phyloP scores from a whole-genome alignment of 2,797 vertebrate genomes.

The Sardinella longiceps region DNA sequence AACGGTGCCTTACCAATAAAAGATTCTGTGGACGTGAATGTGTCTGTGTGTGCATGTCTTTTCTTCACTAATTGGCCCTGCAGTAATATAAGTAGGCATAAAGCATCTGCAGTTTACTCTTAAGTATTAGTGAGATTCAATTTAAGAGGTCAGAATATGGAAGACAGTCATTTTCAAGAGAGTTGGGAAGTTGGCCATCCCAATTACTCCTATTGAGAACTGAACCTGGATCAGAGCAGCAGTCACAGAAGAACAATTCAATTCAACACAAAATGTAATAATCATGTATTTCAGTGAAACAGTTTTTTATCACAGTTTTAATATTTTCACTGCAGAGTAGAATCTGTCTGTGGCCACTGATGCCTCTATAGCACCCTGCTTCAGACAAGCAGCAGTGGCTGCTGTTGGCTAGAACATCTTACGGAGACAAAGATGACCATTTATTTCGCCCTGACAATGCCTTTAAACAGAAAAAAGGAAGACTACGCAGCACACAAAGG shows the following conservation, averaged over 20 bases:
- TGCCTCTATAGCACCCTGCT: background rate
- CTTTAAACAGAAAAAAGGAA: background rate
- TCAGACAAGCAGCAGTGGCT: background rate
- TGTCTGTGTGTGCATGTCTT: constrained; percentile 10
- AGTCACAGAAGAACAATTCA: background rate
- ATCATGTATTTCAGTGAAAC: background rate
- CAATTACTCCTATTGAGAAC: background rate
- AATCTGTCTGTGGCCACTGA: background rate
- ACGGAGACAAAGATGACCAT: background rate
- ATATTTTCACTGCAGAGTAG: background rate
- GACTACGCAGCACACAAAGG: background rate
- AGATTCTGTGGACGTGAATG: constrained; percentile 72
- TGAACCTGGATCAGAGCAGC: background rate
- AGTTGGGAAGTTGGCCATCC: background rate
- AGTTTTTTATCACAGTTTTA: background rate
- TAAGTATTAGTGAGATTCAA: no score
- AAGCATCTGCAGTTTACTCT: no score
- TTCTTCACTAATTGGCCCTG: constrained; percentile 27
- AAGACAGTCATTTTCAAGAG: no score
- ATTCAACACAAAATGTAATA: no score
- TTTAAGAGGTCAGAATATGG: no score
- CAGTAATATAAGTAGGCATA: background rate
- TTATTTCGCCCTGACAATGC: background rate
- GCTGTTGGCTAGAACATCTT: background rate
- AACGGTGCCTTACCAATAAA: constrained; percentile 89